phyloP scores from a whole-genome alignment of 1,140 invertebrate species.

The Drosophila sp. region DNA sequence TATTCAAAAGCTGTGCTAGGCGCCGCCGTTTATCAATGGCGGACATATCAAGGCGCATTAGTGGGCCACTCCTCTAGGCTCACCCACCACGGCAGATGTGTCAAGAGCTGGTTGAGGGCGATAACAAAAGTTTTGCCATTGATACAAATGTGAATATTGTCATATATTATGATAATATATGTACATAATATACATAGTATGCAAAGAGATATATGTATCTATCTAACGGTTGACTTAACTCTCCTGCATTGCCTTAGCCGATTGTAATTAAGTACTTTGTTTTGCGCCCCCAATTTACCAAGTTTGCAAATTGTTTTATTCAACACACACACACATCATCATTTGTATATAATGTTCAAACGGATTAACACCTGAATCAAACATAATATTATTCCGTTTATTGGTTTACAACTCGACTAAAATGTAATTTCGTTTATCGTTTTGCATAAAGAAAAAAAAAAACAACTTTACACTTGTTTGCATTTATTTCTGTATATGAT shows the following conservation, averaged over 20 bases:
- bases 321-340: neutral
- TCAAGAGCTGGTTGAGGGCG: neutral
- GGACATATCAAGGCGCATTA: conserved; percentile 47
- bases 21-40: conserved; percentile 51
- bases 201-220: neutral
- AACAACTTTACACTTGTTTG: no score
- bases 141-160: conserved; percentile 2
- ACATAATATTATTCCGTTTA: no score
- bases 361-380: neutral
- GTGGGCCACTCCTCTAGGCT: conserved; percentile 27
- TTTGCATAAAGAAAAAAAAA: no score
- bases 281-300: neutral
- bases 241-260: neutral
- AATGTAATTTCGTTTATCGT: no score
- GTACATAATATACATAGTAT: neutral
- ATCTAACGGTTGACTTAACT: neutral
- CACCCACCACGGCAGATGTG: neutral
- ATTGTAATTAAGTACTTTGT: conserved; percentile 22
- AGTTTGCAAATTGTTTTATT: neutral
- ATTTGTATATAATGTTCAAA: conserved; percentile 11
- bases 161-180: neutral
- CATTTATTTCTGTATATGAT: no score
- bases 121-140: neutral
- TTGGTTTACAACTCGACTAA: no score
- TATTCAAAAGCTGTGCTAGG: conserved; percentile 42